Base-by-base conservation (phyloP, 2,113 vertebrate genomes). In the Microtus ochrogaster region DNA sequence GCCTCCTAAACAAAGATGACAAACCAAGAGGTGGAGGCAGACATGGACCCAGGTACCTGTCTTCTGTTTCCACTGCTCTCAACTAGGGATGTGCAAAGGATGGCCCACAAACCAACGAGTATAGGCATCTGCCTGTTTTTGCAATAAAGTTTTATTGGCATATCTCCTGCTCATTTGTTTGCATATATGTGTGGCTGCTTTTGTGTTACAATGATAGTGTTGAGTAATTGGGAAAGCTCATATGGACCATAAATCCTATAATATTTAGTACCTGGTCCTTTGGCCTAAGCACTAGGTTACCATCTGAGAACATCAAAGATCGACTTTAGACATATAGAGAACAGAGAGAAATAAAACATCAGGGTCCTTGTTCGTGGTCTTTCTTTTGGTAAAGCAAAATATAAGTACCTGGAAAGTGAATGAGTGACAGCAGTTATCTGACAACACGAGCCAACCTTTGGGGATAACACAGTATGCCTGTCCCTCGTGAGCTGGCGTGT, bases 401-500 rank as follows among this genome's bases (percentile, higher is more conserved):
- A 3, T 41, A 17, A 11, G 22, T 3, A 21, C 47, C 16, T 11
- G 41, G 47, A 39, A 78, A 79, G 61, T 33, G 33, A 72, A 22
- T 36, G 55, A 26, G 12, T 7, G 47, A 22, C 7, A 12, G 10
- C 30, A 92, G 74, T 16, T 66, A 44, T 63, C 19, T 36, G 22
- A 52, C 21, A 49, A 21, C 1, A 1, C 3, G 6, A 72, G 41
- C n/a, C 52, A 36, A 41, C 24, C 0, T 17, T 33, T 55, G 61
- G 5, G 0, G 2, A 3, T 10, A 47, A 11, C 36, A 22, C 26
- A 13, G 28, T 7, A 17, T 16, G 5, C 44, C 5, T 11, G 3
- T 22, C 44, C 12, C 63, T 86, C 19, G 11, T 0, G 19, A 87
- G 72, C 66, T 0, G 0, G 28, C 0, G 0, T 16, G 0, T 21